A percentile compares a stretch with the other conserved stretches of the same genome.
phyloP scores from a whole-genome alignment of 2,113 vertebrate species.

The Poeciliopsis prolifica region DNA sequence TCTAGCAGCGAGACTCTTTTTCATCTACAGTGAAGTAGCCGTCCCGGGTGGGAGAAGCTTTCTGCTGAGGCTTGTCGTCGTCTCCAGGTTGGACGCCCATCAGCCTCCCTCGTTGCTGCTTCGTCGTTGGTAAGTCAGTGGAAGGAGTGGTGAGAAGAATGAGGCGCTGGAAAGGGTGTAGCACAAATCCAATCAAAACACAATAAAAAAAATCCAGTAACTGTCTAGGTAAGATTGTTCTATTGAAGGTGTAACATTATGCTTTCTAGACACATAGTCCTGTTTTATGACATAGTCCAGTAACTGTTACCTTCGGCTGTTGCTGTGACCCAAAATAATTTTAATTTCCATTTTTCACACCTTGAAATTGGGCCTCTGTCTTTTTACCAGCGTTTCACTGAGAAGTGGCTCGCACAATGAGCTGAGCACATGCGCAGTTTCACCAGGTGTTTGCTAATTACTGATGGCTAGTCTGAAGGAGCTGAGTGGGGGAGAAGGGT shows the following conservation, averaged over 20 bases:
- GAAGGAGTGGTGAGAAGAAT: slow-evolving; percentile 72
- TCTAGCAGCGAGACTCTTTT: slow-evolving; percentile 79
- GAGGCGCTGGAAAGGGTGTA: slow-evolving; percentile 62
- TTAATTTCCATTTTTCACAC: too few species aligned
- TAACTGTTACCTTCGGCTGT: too few species aligned
- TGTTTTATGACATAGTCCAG: too few species aligned
- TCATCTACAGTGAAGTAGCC: slow-evolving; percentile 74
- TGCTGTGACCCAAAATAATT: too few species aligned
- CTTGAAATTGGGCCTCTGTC: too few species aligned
- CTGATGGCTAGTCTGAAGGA: too few species aligned
- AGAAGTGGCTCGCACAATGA: too few species aligned
- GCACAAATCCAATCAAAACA: not conserved
- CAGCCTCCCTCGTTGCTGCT: slow-evolving; percentile 71
- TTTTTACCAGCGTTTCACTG: too few species aligned
- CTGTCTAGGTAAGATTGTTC: not conserved
- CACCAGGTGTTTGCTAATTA: too few species aligned
- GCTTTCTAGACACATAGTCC: too few species aligned
- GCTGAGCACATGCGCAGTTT: too few species aligned
- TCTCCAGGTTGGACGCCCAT: slow-evolving; percentile 66
- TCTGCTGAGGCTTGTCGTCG: slow-evolving; percentile 60
- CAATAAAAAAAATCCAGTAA: not conserved
- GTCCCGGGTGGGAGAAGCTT: slow-evolving; percentile 56
- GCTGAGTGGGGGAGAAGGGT: too few species aligned
- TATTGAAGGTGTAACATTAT: not conserved
- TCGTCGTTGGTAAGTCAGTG: slow-evolving; percentile 72